phyloP scores from a whole-genome alignment of 2,113 vertebrate genomes.

The Ranitomeya imitator region DNA sequence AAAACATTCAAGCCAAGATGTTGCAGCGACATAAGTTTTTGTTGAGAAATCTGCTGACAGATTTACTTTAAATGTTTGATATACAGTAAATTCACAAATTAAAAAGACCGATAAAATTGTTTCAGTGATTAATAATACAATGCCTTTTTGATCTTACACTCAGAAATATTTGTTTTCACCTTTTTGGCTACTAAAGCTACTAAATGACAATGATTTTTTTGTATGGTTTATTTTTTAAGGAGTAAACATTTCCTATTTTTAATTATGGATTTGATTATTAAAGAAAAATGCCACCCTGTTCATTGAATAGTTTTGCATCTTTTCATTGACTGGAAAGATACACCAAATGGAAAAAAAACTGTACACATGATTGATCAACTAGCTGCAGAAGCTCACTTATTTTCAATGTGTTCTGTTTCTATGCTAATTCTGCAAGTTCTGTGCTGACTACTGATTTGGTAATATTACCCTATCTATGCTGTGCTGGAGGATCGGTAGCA shows the following conservation, averaged over 20 bases:
- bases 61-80: too few relatives aligned
- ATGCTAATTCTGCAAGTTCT: constrained; percentile 45
- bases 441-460: constrained; percentile 41
- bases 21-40: too few relatives aligned
- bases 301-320: constrained; percentile 43
- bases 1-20: too few relatives aligned
- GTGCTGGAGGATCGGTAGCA: not conserved
- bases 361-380: constrained; percentile 53
- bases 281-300: constrained; percentile 25
- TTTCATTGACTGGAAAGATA: constrained; percentile 52
- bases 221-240: constrained; percentile 12
- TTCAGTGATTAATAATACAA: not conserved
- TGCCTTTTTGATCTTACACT: not conserved
- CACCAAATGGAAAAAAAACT: constrained; percentile 32
- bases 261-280: constrained; percentile 52
- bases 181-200: not conserved
- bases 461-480: constrained; percentile 45
- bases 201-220: not conserved
- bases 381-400: constrained; percentile 50
- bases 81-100: not conserved
- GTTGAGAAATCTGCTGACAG: too few relatives aligned
- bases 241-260: constrained; percentile 43
- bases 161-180: not conserved
- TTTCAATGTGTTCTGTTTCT: constrained; percentile 51
- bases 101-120: not conserved